phyloP scores from a whole-genome alignment of 1,140 invertebrate genomes.

The Drosophila arawakana region DNA sequence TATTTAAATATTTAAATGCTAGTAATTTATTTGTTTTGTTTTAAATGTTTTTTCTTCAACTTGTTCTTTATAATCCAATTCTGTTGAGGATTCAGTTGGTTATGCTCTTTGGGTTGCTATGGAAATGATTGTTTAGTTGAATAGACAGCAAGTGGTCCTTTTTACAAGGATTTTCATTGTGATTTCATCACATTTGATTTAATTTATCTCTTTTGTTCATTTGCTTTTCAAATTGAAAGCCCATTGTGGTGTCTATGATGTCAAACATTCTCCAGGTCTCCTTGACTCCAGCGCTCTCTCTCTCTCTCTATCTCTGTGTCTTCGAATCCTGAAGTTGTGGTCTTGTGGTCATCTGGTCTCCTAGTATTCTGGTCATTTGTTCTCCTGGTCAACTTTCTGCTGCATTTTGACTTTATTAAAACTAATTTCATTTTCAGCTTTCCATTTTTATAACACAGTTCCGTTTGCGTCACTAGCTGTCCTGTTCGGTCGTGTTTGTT shows the following conservation, averaged over 20 bases:
- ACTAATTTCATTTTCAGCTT: constrained; percentile 71
- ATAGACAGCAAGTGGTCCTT: not conserved
- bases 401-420: constrained; percentile 79
- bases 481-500: not conserved
- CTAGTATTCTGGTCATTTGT: not conserved
- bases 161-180: constrained; percentile 13
- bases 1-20: too few species aligned
- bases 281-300: too few species aligned
- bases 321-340: too few species aligned
- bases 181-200: constrained; percentile 24
- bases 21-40: not conserved
- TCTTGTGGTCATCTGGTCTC: too few species aligned
- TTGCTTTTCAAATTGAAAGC: constrained; percentile 66
- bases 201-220: constrained; percentile 41
- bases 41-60: not conserved
- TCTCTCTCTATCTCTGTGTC: too few species aligned
- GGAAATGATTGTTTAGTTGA: not conserved
- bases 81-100: not conserved
- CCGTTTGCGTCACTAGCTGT: constrained; percentile 5
- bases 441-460: constrained; percentile 60
- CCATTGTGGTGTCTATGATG: constrained; percentile 43
- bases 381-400: constrained; percentile 48
- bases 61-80: not conserved
- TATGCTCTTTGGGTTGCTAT: not conserved
- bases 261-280: not conserved